phyloP scores from a whole-genome alignment of 2,888 invertebrate genomes.

The Drosophila percnosoma region DNA sequence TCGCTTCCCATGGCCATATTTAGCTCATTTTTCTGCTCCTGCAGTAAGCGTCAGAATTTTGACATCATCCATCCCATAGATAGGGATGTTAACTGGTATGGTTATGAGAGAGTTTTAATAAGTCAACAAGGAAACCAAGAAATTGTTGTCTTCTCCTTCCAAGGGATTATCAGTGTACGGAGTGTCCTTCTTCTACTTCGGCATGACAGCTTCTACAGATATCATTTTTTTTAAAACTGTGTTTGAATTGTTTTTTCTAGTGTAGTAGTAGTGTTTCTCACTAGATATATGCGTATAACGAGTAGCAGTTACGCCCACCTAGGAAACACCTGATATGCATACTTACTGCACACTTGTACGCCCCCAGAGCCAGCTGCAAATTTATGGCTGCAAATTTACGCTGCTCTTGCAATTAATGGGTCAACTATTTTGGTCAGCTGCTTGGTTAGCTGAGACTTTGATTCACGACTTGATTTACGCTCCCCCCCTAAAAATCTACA shows the following conservation, averaged over 20 bases:
- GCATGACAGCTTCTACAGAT: neutral
- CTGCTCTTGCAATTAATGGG: slow-evolving; percentile 44
- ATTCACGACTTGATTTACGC: slow-evolving; percentile 11
- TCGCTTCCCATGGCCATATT: neutral
- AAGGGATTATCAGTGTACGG: neutral
- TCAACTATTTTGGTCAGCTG: slow-evolving; percentile 44
- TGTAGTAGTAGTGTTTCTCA: neutral
- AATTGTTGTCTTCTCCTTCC: neutral
- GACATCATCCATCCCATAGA: neutral
- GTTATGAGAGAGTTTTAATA: neutral
- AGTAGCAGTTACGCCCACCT: slow-evolving; percentile 28
- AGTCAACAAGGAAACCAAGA: neutral
- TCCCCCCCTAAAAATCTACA: slow-evolving; percentile 14
- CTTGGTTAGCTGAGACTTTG: slow-evolving; percentile 20
- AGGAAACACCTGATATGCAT: slow-evolving; percentile 22
- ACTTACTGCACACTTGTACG: slow-evolving; percentile 4
- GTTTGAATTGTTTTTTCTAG: neutral
- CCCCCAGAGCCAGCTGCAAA: slow-evolving; percentile 15
- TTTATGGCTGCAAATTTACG: slow-evolving; percentile 7
- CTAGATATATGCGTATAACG: slow-evolving; percentile 13
- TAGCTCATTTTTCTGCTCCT: fast-evolving
- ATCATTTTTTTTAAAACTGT: too few species aligned
- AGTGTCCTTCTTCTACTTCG: neutral
- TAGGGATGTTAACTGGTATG: neutral
- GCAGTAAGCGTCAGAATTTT: neutral